Base-by-base conservation (phyloP, 2,888 invertebrate genomes). In the Hirtodrosophila cameraria region DNA sequence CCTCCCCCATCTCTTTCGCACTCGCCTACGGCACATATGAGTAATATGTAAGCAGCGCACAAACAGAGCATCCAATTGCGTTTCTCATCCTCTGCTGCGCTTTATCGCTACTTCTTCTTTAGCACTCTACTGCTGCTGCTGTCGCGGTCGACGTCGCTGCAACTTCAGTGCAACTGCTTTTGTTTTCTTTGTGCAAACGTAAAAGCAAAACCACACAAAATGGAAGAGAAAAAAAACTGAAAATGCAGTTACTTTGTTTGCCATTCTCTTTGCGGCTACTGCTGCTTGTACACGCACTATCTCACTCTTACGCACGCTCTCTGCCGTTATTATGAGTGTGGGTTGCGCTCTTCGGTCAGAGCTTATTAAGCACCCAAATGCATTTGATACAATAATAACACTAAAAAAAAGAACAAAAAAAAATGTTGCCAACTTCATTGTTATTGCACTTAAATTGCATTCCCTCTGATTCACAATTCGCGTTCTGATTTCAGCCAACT, bases 381-480 rank as follows among this genome's bases (percentile, higher is more conserved):
- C 64, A 59, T 64, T 68, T 59, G 48, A 53, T 65, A 58, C 41
- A 57, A 65, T 79, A 75, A 60, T 54, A 62, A n/a, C n/a, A n/a
- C n/a, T n/a, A n/a, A n/a, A n/a, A n/a, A n/a, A n/a, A n/a, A n/a
- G n/a, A n/a, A n/a, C n/a, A n/a, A n/a, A n/a, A n/a, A n/a, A n/a
- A 59, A 48, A 58, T 66, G 66, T 72, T 54, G n/a, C n/a, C 60
- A 42, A 52, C 42, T 50, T 16, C 49, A 66, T 53, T 62, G 57
- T 81, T 70, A 65, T 69, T 45, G 50, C 63, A 72, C 72, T 69
- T 69, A 69, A 79, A 79, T 77, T 77, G 59, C 65, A 73, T 73
- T 68, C 46, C 23, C 43, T 53, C 35, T 49, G 70, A 61, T 65
- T 58, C 46, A 43, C 58, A 50, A 30, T 66, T 50, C 35, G 33